Evolutionary conservation across 37 sponge, comb jelly and placozoan species (phyloP).

Genomic region (Bolinopsis microptera): DNA sequence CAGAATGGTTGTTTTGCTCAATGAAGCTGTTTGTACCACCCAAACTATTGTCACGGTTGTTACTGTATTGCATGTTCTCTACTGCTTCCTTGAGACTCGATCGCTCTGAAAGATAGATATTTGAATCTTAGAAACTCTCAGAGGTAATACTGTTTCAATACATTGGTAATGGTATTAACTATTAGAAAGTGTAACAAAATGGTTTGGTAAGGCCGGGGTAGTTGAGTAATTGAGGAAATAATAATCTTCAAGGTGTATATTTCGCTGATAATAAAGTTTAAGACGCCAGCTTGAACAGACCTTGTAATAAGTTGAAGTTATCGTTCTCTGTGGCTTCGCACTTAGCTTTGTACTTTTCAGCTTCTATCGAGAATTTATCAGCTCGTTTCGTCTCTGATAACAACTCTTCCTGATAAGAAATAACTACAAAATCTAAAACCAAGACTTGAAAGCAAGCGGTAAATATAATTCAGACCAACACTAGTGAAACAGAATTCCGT

Average conservation of each 20-base stretch:
- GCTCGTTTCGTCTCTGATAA: conserved; percentile 56
- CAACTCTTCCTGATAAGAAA: conserved; percentile 27
- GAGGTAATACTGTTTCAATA: no score
- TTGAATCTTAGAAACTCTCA: not conserved
- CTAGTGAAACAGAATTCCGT: no score
- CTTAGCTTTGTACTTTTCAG: conserved; percentile 24
- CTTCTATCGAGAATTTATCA: not conserved
- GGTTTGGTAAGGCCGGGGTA: no score
- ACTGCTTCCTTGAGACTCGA: conserved; percentile 24
- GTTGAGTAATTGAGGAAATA: no score
- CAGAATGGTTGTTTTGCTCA: not conserved
- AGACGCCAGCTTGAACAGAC: no score
- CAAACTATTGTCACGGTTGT: not conserved
- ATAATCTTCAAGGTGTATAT: no score
- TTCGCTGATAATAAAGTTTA: no score
- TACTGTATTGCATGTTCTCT: conserved; percentile 17
- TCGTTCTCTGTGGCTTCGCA: conserved; percentile 33
- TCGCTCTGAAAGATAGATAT: conserved; percentile 6
- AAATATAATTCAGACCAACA: no score
- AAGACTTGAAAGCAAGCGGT: no score
- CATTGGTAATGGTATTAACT: no score
- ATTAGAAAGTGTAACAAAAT: no score
- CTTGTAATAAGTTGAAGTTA: conserved; percentile 48
- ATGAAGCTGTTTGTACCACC: not conserved
- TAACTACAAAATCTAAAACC: no score